Evolutionary conservation across 2,797 vertebrate genomes (phyloP), one percentile per base, ranked within the genome.

Genomic region (Parauchenoglanis ngamensis): DNA sequence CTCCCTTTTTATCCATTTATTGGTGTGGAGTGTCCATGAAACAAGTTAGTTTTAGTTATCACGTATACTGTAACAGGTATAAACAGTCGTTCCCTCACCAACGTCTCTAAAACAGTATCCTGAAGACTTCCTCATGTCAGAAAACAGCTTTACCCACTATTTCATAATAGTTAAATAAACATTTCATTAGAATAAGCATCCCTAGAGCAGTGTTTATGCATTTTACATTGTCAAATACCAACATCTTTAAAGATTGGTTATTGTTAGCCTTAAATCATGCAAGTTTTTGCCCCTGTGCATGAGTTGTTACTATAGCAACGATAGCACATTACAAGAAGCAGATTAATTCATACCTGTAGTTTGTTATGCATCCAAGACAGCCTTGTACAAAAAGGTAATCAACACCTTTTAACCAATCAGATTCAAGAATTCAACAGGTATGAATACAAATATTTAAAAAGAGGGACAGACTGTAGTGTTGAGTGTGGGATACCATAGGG

Each of bases 231-330:
- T 80, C 25, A 59, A 40, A 25, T 59, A n/a, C 4, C 8, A 40
- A 23, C 12, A 1, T 63, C 23, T 54, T 77, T 52, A 75, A 75
- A 72, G n/a, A 75, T 75, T 5, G 23, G 12, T 17, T 75, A 52
- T 75, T 52, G 25, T 76, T 76, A 17, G 46, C 5, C 1, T 54
- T 56, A 28, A 31, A 56, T 77, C 56, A 56, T 52, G 6, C 6
- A 11, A n/a, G 44, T 12, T 52, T 49, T 52, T 75, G 2, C 11
- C 25, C 7, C n/a, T 56, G 49, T 31, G n/a, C 54, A 28, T 56
- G n/a, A 54, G 75, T 77, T 35, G 76, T 76, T 76, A 52, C 46
- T 76, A 75, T 75, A 75, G 44, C 52, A 56, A 56, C 76, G 10
- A 56, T 40, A 49, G n/a, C 12, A 11, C 13, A 75, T 25, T 49